Conservation (phyloP, 2,888 invertebrate species). For the Phytoseiulus persimilis region DNA sequence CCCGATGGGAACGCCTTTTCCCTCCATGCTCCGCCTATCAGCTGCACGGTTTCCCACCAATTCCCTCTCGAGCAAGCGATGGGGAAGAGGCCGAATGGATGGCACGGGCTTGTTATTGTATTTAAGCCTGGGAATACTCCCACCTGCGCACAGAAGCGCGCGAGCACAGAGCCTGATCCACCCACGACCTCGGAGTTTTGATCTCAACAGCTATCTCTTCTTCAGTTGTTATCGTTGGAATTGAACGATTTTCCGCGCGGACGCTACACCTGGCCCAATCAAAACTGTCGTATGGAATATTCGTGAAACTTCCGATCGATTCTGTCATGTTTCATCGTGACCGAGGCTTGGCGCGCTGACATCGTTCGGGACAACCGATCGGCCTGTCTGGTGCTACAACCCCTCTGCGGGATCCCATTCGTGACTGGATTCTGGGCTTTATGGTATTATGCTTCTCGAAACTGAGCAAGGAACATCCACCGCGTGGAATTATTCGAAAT, state of each 20-base stretch:
- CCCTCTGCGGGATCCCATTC: too few species aligned
- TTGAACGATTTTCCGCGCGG: neutral
- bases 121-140: constrained; percentile 38
- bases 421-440: too few species aligned
- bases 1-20: neutral
- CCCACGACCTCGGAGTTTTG: constrained; percentile 5
- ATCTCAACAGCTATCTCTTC: neutral
- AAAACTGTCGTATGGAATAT: neutral
- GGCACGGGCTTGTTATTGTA: constrained; percentile 37
- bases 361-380: too few species aligned
- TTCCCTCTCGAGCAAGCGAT: neutral
- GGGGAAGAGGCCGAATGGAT: constrained; percentile 5
- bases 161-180: neutral
- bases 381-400: too few species aligned
- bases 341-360: too few species aligned
- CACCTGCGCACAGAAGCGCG: constrained; percentile 19
- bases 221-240: neutral
- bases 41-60: neutral
- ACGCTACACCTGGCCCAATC: neutral
- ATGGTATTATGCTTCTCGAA: too few species aligned
- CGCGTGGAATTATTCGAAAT: too few species aligned
- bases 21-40: neutral
- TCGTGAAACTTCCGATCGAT: neutral
- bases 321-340: too few species aligned
- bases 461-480: too few species aligned